phyloP scores from a whole-genome alignment of 1,140 invertebrate species.

The Antheraea pernyi region DNA sequence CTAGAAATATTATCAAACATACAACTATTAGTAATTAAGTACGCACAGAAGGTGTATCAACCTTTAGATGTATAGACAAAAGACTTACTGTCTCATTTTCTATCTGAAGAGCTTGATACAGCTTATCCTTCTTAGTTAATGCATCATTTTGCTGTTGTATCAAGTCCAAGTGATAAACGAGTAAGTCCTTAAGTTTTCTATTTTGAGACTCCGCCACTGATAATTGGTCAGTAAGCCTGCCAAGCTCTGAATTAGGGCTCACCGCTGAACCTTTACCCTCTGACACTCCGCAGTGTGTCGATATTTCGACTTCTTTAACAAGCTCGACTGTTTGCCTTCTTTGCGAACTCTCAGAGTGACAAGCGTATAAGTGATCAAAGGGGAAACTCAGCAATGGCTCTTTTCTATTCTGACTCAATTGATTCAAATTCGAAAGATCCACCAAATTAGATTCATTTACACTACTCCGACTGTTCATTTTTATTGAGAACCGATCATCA shows the following conservation, averaged over 20 bases:
- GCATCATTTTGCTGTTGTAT: constrained; percentile 68
- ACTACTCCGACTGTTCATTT: constrained; percentile 73
- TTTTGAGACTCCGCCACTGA: constrained; percentile 51
- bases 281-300: constrained; percentile 42
- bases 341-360: constrained; percentile 54
- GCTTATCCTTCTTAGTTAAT: constrained; percentile 57
- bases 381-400: constrained; percentile 65
- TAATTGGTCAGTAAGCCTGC: constrained; percentile 39
- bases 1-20: constrained; percentile 15
- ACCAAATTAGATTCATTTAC: constrained; percentile 72
- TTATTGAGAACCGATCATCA: constrained; percentile 52
- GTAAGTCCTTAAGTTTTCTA: constrained; percentile 53
- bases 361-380: constrained; percentile 70
- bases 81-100: constrained; percentile 69
- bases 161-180: constrained; percentile 62
- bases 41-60: constrained; percentile 5
- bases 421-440: constrained; percentile 55
- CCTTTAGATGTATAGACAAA: constrained; percentile 2
- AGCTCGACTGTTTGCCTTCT: constrained; percentile 42
- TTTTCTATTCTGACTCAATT: constrained; percentile 50
- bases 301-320: constrained; percentile 55
- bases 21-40: not conserved
- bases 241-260: constrained; percentile 30
- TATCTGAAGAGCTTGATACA: constrained; percentile 53
- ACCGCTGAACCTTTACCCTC: constrained; percentile 41